Base-by-base conservation (phyloP, 23 tunicate species). In the Phallusia fumigata region DNA sequence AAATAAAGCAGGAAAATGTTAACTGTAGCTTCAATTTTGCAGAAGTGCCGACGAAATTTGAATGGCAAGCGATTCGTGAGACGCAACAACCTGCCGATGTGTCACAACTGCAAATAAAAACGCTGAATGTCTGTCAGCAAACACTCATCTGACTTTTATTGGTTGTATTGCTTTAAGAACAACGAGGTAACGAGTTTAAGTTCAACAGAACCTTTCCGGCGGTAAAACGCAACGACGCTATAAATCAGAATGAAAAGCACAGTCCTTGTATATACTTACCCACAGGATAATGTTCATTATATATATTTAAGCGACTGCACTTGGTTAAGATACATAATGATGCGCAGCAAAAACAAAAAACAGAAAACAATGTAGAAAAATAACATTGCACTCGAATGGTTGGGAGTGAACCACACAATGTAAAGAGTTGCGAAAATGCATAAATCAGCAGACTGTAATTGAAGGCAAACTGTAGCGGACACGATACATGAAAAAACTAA, bases 1-100 rank as follows among this genome's bases (percentile, higher is more conserved):
- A n/a, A n/a, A n/a, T n/a, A n/a, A n/a, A n/a, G n/a, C 10, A 40
- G 5, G 10, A 3, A 10, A 40, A 40, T 26, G 32, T 65, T 26
- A 26, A 65, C 0, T 34, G 21, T 8, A 10, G 18, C 18, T 33
- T 40, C 44, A 52, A 31, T 36, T 77, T 64, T 80, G 8, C 88
- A 91, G 97, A 91, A 80, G 79, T 91, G 97, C 79, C 73, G 58
- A 34, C 35, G 82, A 0, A 91, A 91, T 74, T 36, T 91, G 88
- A 76, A 79, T 24, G 91, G 91, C 74, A 87, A 91, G 76, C 81
- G 86, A 32, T 91, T 91, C 53, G 88, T 87, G 13, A 77, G 91
- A 65, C 76, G 89, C 52, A 85, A 72, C 78, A 84, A 79, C 73
- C 52, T 85, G 0, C 97, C 97, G 0, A 76, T 83, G 44, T 91